Base-by-base conservation (phyloP, 2,888 invertebrate species). In the Euproctis similis region DNA sequence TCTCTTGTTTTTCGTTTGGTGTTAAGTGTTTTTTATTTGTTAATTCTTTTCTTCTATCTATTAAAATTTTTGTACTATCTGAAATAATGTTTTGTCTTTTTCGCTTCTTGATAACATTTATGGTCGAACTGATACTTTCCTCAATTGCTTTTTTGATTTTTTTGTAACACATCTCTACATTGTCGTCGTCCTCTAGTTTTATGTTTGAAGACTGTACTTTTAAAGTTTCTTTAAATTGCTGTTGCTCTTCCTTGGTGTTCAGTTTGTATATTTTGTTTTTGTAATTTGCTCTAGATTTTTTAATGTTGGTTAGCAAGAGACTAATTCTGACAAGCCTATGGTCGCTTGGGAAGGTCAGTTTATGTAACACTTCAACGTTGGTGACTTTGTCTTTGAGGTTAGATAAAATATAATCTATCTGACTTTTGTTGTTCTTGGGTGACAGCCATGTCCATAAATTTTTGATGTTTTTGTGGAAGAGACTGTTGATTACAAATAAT, bases 281-380 rank as follows among this genome's bases (percentile, higher is more conserved):
- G 6, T 14, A 14, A 4, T 14, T 14, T 4, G 7, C 19, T 19
- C 8, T 19, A 6, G 8, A 8, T 3, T 19, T 19, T 19, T 19
- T 6, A n/a, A 19, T n/a, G 19, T 19, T n/a, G 19, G 3, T n/a
- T n/a, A 8, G n/a, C n/a, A 3, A n/a, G 4, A 19, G 8, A 19
- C 6, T 19, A n/a, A 4, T n/a, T 19, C 19, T 19, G 3, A 19
- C 19, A 6, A 19, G 7, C 19, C 19, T 19, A n/a, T 19, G 4
- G 19, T 19, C 19, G n/a, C 8, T n/a, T 7, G 19, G 19, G 19
- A 19, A 19, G 3, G 8, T 7, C 22, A 22, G 8, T 8, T 22
- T 22, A 5, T 3, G 8, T 29, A 31, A 24, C 13, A 31, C 30
- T 28, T 31, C 26, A 18, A 18, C 8, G 18, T 18, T 18, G 4